Percentiles rank a stretch among this genome's conserved stretches.
Conservation (phyloP, 1,140 invertebrate species). For the Brachionus koreanus region DNA sequence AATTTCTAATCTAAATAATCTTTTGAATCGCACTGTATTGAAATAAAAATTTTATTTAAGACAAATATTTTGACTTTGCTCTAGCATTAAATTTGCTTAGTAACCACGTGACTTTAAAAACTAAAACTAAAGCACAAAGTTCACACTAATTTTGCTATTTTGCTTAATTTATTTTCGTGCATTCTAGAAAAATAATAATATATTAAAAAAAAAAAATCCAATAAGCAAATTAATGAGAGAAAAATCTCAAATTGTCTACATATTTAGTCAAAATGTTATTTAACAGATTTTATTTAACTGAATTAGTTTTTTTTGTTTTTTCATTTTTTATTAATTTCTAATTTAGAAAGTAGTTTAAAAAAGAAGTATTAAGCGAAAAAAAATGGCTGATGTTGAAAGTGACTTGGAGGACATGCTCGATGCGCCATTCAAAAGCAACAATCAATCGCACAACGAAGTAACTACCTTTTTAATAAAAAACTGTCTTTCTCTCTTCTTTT, state of each 20-base stretch:
- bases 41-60: too few relatives aligned
- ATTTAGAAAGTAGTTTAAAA: too few relatives aligned
- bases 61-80: too few relatives aligned
- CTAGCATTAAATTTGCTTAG: not conserved
- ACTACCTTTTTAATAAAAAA: not conserved
- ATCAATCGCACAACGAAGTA: not conserved
- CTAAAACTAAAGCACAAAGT: not conserved
- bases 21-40: too few relatives aligned
- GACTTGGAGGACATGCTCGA: constrained; percentile 41
- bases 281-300: too few relatives aligned
- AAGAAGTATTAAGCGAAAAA: not conserved
- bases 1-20: too few relatives aligned
- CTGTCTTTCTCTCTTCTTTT: not conserved
- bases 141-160: not conserved
- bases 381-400: constrained; percentile 10
- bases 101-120: not conserved
- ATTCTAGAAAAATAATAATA: not conserved
- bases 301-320: not conserved
- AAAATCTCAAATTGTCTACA: not conserved
- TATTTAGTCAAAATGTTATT: too few relatives aligned
- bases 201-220: not conserved
- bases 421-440: constrained; percentile 31
- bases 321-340: not conserved
- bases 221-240: not conserved
- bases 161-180: not conserved